Evolutionary conservation across 2,888 invertebrate species (phyloP).

Genomic region (Spisula subtruncata): DNA sequence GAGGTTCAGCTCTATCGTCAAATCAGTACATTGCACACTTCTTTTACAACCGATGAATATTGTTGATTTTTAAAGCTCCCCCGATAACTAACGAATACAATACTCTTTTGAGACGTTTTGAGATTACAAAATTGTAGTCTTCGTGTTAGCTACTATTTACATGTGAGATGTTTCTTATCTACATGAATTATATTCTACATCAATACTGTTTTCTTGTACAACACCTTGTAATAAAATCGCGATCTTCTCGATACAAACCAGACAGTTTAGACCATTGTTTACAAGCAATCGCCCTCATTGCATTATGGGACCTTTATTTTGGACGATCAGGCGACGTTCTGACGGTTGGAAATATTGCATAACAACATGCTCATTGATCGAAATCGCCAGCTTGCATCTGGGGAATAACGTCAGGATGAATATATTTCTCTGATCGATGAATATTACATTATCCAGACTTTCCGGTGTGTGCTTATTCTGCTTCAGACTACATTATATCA

Average conservation of each 20-base stretch:
- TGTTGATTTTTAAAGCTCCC: too few species aligned
- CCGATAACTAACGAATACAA: too few species aligned
- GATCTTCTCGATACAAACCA: neutral
- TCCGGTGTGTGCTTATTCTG: neutral
- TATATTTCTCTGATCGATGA: neutral
- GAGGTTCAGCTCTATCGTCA: too few species aligned
- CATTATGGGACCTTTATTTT: neutral
- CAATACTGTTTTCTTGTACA: too few species aligned
- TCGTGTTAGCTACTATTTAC: too few species aligned
- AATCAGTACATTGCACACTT: too few species aligned
- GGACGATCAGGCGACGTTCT: neutral
- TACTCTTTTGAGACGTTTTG: too few species aligned
- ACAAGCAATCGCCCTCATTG: slow-evolving; percentile 1
- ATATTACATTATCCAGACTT: slow-evolving; percentile 5
- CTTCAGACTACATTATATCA: neutral
- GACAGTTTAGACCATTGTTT: neutral
- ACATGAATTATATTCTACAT: too few species aligned
- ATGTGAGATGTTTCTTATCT: too few species aligned
- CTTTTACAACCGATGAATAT: too few species aligned
- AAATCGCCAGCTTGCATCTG: neutral
- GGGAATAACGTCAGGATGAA: neutral
- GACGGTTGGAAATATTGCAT: neutral
- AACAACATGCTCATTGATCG: neutral
- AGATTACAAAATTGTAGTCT: too few species aligned
- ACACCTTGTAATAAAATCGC: neutral